A percentile compares a stretch with the other conserved stretches of the same genome.
These are phyloP conservation scores for Galerucella calmariensis DNA, from an alignment of 2,888 invertebrate genomes.

Conservation along the genomic window DNA sequence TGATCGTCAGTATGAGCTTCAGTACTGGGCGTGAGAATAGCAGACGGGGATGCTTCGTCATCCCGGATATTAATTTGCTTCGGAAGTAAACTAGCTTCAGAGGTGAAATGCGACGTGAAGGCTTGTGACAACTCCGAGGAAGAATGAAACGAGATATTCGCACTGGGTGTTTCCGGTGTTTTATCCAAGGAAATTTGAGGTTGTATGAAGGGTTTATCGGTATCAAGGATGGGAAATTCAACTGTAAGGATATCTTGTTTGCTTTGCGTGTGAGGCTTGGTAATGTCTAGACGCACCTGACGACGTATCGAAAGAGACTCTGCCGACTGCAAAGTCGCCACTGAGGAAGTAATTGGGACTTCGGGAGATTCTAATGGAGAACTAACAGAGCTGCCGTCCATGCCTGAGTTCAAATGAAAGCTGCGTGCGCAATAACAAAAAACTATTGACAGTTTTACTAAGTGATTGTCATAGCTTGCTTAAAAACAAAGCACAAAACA, in stretches of 20 bases:
- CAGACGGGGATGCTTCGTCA: constrained; percentile 68
- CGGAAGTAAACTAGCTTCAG: constrained; percentile 57
- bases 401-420: constrained; percentile 84
- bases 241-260: constrained; percentile 75
- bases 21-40: constrained; percentile 71
- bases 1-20: constrained; percentile 58
- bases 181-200: constrained; percentile 50
- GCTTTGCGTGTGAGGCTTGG: constrained; percentile 44
- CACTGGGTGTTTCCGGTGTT: constrained; percentile 77
- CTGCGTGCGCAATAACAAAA: constrained; percentile 67
- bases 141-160: constrained; percentile 68
- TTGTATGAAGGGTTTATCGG: constrained; percentile 43
- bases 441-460: constrained; percentile 39
- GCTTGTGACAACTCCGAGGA: constrained; percentile 59
- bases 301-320: constrained; percentile 68
- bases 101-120: constrained; percentile 61
- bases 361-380: constrained; percentile 88
- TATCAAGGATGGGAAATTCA: constrained; percentile 65
- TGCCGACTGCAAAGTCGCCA: constrained; percentile 75
- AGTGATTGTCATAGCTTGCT: constrained; percentile 14
- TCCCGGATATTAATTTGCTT: constrained; percentile 49
- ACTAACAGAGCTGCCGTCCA: constrained; percentile 80
- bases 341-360: constrained; percentile 74
- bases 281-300: constrained; percentile 63
- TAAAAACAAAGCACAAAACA: neutral